phyloP scores from a whole-genome alignment of 1,140 invertebrate species.

The Pseudomyrmex cubaensis region DNA sequence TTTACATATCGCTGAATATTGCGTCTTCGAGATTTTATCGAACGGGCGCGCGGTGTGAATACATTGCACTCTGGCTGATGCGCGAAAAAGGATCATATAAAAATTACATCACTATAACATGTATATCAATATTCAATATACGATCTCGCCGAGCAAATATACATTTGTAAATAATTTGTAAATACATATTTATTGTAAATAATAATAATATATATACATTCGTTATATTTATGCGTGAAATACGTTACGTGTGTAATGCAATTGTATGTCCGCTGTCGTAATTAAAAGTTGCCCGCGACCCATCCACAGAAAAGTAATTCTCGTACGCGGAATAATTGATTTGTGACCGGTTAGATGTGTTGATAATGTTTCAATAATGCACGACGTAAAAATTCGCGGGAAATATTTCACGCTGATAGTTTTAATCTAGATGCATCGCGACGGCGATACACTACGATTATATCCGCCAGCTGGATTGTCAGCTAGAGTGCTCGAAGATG shows the following conservation, averaged over 20 bases:
- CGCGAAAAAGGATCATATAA: background rate
- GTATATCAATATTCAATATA: too few relatives aligned
- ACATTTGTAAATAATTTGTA: too few relatives aligned
- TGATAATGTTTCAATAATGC: conserved; percentile 26
- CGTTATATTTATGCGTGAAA: too few relatives aligned
- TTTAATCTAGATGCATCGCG: conserved; percentile 38
- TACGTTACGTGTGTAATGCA: too few relatives aligned
- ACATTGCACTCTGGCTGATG: background rate
- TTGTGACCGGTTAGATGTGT: background rate
- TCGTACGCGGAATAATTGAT: background rate
- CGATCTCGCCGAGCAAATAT: too few relatives aligned
- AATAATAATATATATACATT: too few relatives aligned
- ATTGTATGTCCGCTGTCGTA: too few relatives aligned
- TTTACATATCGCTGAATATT: conserved; percentile 47
- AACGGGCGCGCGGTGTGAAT: background rate
- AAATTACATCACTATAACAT: background rate
- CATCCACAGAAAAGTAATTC: background rate
- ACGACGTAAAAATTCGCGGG: conserved; percentile 1
- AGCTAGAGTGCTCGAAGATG: conserved; percentile 3
- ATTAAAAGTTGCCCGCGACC: too few relatives aligned
- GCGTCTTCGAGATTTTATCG: conserved; percentile 23
- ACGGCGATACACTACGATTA: conserved; percentile 1
- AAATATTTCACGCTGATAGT: background rate
- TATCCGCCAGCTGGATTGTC: conserved; percentile 9
- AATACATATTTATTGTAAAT: too few relatives aligned